phyloP scores from a whole-genome alignment of 1,140 invertebrate genomes.

The Heliconius hewitsoni region DNA sequence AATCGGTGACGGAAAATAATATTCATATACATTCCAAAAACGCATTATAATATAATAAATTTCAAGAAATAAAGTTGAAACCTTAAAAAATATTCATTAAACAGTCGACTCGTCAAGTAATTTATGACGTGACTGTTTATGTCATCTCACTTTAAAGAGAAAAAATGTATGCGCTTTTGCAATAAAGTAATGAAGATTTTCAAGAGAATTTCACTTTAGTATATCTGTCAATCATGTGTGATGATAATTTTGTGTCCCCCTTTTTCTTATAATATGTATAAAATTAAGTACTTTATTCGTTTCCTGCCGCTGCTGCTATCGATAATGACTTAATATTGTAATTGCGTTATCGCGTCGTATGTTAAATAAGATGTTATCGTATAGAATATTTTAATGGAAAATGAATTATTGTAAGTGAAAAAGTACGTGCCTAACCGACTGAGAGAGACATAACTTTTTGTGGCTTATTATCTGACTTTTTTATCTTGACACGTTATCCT shows the following conservation, averaged over 20 bases:
- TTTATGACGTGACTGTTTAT: constrained; percentile 18
- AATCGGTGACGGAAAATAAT: no score
- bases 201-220: constrained; percentile 18
- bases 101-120: constrained; percentile 15
- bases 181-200: constrained; percentile 19
- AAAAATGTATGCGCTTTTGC: constrained; percentile 20
- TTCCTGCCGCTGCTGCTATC: constrained; percentile 38
- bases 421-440: background rate
- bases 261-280: constrained; percentile 20
- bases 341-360: constrained; percentile 31
- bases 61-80: background rate
- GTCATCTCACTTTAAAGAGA: constrained; percentile 15
- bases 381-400: constrained; percentile 9
- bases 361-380: constrained; percentile 38
- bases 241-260: constrained; percentile 21
- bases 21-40: background rate
- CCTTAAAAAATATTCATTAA: constrained; percentile 11
- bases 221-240: constrained; percentile 27
- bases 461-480: background rate
- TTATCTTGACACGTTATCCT: no score
- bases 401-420: constrained; percentile 3
- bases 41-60: background rate
- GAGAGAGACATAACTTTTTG: background rate
- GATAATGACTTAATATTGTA: constrained; percentile 55
- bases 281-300: constrained; percentile 46